Conservation (phyloP, 2,888 invertebrate genomes). For the Dryobota labecula region DNA sequence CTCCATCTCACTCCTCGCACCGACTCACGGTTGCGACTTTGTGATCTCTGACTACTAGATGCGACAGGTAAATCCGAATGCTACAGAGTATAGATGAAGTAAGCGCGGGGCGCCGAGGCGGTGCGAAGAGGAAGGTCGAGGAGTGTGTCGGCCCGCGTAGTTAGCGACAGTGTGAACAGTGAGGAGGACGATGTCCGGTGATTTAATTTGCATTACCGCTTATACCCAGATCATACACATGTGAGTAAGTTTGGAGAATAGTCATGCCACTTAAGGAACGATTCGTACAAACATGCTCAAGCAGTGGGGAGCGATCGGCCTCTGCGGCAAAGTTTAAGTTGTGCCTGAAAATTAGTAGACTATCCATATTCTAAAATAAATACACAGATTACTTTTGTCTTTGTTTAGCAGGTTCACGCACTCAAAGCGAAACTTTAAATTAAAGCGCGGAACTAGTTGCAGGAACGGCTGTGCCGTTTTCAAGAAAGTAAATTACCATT, state of each 20-base stretch:
- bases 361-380: conserved; percentile 60
- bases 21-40: conserved; percentile 36
- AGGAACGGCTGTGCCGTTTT: conserved; percentile 68
- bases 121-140: conserved; percentile 84
- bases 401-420: conserved; percentile 71
- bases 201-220: conserved; percentile 85
- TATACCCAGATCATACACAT: conserved; percentile 85
- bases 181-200: conserved; percentile 80
- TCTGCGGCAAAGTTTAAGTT: conserved; percentile 82
- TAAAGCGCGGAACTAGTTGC: conserved; percentile 73
- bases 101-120: conserved; percentile 75
- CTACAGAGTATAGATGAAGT: conserved; percentile 71
- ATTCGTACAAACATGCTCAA: conserved; percentile 88
- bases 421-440: conserved; percentile 78
- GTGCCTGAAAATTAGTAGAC: conserved; percentile 75
- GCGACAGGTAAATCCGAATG: conserved; percentile 49
- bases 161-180: conserved; percentile 86
- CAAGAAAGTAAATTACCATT: conserved; percentile 78
- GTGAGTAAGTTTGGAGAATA: conserved; percentile 85
- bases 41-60: conserved; percentile 12
- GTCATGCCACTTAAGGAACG: conserved; percentile 86
- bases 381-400: conserved; percentile 60
- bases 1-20: conserved; percentile 80
- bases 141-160: conserved; percentile 80
- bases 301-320: conserved; percentile 88